A percentile compares a stretch with the other conserved stretches of the same genome.
phyloP scores from a whole-genome alignment of 64 coral and sea anemone genomes.

The Porites lutea region DNA sequence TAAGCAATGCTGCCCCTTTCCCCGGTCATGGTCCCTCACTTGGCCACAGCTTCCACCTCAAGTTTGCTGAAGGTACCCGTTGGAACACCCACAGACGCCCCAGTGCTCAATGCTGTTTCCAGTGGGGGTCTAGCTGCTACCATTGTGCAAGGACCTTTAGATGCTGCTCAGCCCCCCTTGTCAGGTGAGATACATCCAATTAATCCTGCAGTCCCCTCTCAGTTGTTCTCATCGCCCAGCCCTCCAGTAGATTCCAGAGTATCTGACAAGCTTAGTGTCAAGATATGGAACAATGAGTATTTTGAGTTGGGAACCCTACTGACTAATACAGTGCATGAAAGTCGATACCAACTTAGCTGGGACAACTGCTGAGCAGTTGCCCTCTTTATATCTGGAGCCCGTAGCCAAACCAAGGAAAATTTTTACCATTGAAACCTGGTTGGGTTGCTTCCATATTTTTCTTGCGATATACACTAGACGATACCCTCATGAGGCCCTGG shows the following conservation, averaged over 20 bases:
- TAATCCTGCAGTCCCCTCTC: too few relatives aligned
- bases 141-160: too few relatives aligned
- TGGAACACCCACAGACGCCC: too few relatives aligned
- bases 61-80: too few relatives aligned
- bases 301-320: constrained; percentile 58
- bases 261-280: constrained; percentile 13
- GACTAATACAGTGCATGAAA: not conserved
- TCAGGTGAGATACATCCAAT: too few relatives aligned
- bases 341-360: constrained; percentile 19
- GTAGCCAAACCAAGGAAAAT: not conserved
- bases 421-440: not conserved
- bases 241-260: constrained; percentile 36
- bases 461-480: not conserved
- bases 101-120: too few relatives aligned
- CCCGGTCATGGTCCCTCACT: too few relatives aligned
- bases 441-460: constrained; percentile 1
- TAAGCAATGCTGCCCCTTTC: too few relatives aligned
- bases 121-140: too few relatives aligned
- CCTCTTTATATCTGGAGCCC: not conserved
- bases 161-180: too few relatives aligned
- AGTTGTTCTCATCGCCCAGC: too few relatives aligned
- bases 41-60: too few relatives aligned
- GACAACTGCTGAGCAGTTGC: not conserved
- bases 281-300: constrained; percentile 50
- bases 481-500: not conserved